Evolutionary conservation across 2,888 invertebrate genomes (phyloP), one percentile per base, ranked within the genome.

Genomic region (Pheosia gnoma): DNA sequence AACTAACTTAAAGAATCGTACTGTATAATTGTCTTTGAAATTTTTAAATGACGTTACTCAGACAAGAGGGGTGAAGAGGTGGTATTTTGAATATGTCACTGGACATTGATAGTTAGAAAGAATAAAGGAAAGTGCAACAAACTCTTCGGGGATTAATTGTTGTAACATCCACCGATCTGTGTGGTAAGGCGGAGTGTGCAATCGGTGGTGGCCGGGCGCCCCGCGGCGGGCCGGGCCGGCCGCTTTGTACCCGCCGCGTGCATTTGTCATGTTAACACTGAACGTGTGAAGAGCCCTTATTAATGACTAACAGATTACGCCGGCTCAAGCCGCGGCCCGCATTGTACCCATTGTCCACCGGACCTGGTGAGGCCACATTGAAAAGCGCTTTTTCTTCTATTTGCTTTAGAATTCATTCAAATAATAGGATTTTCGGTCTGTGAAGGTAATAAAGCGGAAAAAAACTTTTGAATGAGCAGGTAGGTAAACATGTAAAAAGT

Each of bases 261-360:
- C 93, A 90, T 92, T 92, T 91, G 93, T 93, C 92, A 92, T 91
- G 90, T 92, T 93, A 90, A 89, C 92, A 89, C 91, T 86, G 86
- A 87, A 89, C 86, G 89, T 89, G 91, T 89, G 90, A 91, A 91
- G 89, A 86, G 85, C 83, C 81, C 82, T 91, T 91, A 91, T 92
- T 93, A 92, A 92, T 92, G 91, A 88, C 83, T 79, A 80, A 81
- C 83, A 85, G 90, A 91, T 92, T 88, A 89, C 84, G 82, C 82
- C 82, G 81, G 81, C 82, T 81, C 81, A 79, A 75, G 74, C 75
- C 84, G 78, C 72, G 70, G 68, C 64, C 58, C 63, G 71, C 77
- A 86, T 88, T 90, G 85, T 86, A 77, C 76, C 80, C 82, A 84
- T 88, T 88, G 86, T 79, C 67, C 66, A 68, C 69, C 56, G 55